phyloP scores from a whole-genome alignment of 1,140 invertebrate genomes.

The Ericerus pela region DNA sequence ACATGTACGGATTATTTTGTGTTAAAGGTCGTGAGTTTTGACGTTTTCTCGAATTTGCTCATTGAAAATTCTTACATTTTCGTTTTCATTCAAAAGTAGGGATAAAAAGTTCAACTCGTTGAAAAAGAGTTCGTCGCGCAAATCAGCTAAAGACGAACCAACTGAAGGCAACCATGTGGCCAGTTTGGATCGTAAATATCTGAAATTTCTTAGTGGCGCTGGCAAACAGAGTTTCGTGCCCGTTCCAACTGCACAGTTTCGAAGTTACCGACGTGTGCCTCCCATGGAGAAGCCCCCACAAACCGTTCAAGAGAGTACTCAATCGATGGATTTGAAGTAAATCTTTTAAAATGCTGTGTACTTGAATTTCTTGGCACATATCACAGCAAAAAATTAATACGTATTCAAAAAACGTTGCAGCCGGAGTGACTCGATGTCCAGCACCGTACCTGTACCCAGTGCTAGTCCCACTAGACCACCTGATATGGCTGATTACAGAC shows the following conservation, averaged over 20 bases:
- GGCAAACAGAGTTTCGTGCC: constrained; percentile 43
- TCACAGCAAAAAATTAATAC: no score
- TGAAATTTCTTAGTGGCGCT: constrained; percentile 40
- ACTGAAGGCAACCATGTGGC: constrained; percentile 28
- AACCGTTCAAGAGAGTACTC: background rate
- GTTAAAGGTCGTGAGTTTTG: no score
- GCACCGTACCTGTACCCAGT: constrained; percentile 10
- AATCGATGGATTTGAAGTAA: constrained; percentile 8
- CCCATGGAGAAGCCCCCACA: constrained; percentile 17
- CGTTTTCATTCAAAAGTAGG: no score
- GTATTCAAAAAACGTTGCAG: no score
- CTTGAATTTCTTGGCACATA: no score
- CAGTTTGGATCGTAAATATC: constrained; percentile 57
- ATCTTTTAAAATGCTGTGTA: no score
- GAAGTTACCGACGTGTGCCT: constrained; percentile 50
- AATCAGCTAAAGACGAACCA: constrained; percentile 18
- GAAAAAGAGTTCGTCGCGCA: constrained; percentile 40
- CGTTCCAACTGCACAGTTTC: constrained; percentile 59
- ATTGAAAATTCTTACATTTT: no score
- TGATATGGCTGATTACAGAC: constrained; percentile 28
- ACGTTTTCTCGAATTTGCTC: no score
- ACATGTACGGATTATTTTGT: no score
- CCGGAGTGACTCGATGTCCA: background rate
- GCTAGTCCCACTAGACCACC: constrained; percentile 18
- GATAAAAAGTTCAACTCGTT: constrained; percentile 45